Evolutionary conservation across 2,888 invertebrate genomes (phyloP), one percentile per base, ranked within the genome.

Genomic region (Latheticus oryzae): DNA sequence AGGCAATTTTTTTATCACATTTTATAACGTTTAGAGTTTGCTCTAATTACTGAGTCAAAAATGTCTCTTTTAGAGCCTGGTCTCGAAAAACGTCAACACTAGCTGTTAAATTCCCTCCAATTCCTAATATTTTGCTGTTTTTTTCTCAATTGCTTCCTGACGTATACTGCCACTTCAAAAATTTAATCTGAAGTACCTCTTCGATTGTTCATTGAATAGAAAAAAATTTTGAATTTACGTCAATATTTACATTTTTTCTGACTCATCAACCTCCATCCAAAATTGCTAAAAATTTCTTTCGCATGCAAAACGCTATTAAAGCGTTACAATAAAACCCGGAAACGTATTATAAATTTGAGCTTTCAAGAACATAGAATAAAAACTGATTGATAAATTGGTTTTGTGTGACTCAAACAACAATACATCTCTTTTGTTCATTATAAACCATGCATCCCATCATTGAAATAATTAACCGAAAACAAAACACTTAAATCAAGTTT

Each of bases 391-490:
- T 60, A 67, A 69, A 66, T 67, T 67, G 63, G 63, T 62, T 63
- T 52, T 56, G n/a, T n/a, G 48, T 59, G 56, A 62, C 33, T 35
- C 2, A 32, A 7, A 17, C 35, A 48, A 48, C 48, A 48, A 50
- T 52, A n/a, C 12, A 24, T 16, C 52, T 45, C 30, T 32, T 42
- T 52, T 50, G 50, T 52, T 60, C 61, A 55, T 65, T 63, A 58
- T 63, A 63, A 63, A 60, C 54, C 66, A 61, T 67, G 62, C 54
- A 68, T 74, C 74, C 74, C 63, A 61, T 69, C 63, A 64, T 69
- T 67, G 11, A 16, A 42, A 51, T 35, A 38, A 57, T 52, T 57
- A 51, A 21, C n/a, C 15, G 24, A 50, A 15, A 37, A 45, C 35
- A 19, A 13, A 45, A 35, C n/a, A 45, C 26, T 42, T 9, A 21